phyloP scores from a whole-genome alignment of 2,113 vertebrate species.

The Tangachromis dhanisi region DNA sequence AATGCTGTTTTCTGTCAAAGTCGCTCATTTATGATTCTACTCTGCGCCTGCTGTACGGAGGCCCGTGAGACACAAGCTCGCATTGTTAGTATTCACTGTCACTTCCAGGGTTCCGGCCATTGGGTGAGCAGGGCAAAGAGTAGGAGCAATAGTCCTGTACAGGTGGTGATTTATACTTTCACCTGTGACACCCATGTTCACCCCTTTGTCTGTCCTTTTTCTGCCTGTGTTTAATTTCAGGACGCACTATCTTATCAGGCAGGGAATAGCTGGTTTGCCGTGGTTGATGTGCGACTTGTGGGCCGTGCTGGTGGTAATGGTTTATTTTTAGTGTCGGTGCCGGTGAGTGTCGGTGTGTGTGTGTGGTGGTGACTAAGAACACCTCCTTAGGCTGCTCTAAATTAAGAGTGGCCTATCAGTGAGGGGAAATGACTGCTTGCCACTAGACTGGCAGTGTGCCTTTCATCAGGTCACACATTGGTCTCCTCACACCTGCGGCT shows the following conservation, averaged over 20 bases:
- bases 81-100: slow-evolving; percentile 64
- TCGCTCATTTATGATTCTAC: slow-evolving; percentile 62
- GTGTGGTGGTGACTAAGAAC: neutral
- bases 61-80: slow-evolving; percentile 40
- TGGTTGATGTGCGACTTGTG: slow-evolving; percentile 31
- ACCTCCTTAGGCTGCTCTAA: slow-evolving; percentile 51
- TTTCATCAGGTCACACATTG: slow-evolving; percentile 66
- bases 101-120: slow-evolving; percentile 33
- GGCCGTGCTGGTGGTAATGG: slow-evolving; percentile 15
- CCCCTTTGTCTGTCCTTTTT: neutral
- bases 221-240: neutral
- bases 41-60: slow-evolving; percentile 32
- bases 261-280: neutral
- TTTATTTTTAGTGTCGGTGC: slow-evolving; percentile 48
- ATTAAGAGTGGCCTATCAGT: slow-evolving; percentile 61
- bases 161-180: slow-evolving; percentile 36
- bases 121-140: slow-evolving; percentile 10
- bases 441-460: slow-evolving; percentile 47
- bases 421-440: slow-evolving; percentile 57
- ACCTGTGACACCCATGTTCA: slow-evolving; percentile 2
- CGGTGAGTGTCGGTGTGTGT: slow-evolving; percentile 2
- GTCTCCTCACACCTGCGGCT: slow-evolving; percentile 47
- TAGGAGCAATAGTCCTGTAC: slow-evolving; percentile 4
- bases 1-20: slow-evolving; percentile 65
- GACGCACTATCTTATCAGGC: neutral